These are phyloP conservation scores for Ptyas mucosa DNA, from an alignment of 2,113 vertebrate genomes.

Conservation along the genomic window DNA sequence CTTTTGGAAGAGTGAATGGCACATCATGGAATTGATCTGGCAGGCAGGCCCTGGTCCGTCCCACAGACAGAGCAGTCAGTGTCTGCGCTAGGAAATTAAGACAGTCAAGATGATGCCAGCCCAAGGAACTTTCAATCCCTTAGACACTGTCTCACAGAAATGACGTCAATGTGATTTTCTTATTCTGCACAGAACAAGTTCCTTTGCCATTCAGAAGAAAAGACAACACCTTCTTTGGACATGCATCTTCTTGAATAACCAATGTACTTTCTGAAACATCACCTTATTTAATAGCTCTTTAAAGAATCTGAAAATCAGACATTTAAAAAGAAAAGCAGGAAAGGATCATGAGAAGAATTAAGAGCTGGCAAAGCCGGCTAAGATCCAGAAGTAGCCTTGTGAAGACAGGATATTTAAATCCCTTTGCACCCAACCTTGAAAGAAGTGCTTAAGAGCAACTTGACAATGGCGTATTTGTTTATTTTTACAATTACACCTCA, in stretches of 20 bases:
- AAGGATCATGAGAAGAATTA: conserved; percentile 25
- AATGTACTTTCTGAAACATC: conserved; percentile 24
- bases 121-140: conserved; percentile 42
- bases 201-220: conserved; percentile 9
- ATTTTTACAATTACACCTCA: background rate
- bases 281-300: background rate
- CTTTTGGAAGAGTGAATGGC: conserved; percentile 45
- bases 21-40: conserved; percentile 53
- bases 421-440: background rate
- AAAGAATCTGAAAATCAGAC: background rate
- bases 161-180: conserved; percentile 17
- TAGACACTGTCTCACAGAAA: conserved; percentile 41
- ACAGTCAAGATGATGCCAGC: conserved; percentile 48
- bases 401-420: background rate
- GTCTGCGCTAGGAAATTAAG: conserved; percentile 58
- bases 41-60: conserved; percentile 55
- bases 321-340: background rate
- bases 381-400: background rate
- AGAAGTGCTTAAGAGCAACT: background rate
- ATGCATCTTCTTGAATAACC: conserved; percentile 15
- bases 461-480: background rate
- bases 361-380: conserved; percentile 19
- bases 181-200: background rate
- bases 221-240: background rate
- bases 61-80: conserved; percentile 40